Evolutionary conservation across 2,113 vertebrate genomes (phyloP).

Genomic region (Erpornis zantholeuca): DNA sequence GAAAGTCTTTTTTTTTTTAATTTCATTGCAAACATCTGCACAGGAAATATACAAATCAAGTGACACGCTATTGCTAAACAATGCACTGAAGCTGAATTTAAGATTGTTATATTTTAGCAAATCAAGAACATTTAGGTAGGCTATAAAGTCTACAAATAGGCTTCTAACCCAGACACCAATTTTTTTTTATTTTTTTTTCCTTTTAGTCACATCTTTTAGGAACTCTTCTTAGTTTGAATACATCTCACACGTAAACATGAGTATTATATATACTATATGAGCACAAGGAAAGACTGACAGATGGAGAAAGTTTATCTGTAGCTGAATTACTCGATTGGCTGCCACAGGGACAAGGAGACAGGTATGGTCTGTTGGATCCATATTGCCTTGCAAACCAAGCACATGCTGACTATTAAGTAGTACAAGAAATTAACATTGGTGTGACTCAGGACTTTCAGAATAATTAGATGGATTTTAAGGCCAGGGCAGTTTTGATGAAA

Average conservation of each 20-base stretch:
- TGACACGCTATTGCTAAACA: not conserved
- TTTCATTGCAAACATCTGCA: not conserved
- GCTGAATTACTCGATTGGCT: not conserved
- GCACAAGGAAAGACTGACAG: not conserved
- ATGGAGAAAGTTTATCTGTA: not conserved
- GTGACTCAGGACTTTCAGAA: not conserved
- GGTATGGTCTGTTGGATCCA: not conserved
- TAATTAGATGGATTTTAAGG: not conserved
- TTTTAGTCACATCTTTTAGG: not conserved
- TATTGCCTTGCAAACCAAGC: not conserved
- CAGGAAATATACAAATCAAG: not conserved
- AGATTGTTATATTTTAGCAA: not conserved
- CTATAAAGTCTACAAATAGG: not conserved
- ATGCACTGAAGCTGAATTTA: not conserved
- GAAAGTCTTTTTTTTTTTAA: not conserved
- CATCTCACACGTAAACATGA: not conserved
- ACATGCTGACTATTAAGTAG: not conserved
- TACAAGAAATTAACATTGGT: not conserved
- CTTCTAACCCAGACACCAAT: not conserved
- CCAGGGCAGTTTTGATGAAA: not conserved
- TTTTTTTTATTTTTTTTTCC: not conserved
- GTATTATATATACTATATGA: not conserved
- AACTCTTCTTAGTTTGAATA: not conserved
- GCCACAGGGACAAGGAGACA: not conserved
- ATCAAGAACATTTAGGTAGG: not conserved